These are phyloP conservation scores for Tetramorium alpestre DNA, from an alignment of 1,140 invertebrate species.

Conservation along the genomic window DNA sequence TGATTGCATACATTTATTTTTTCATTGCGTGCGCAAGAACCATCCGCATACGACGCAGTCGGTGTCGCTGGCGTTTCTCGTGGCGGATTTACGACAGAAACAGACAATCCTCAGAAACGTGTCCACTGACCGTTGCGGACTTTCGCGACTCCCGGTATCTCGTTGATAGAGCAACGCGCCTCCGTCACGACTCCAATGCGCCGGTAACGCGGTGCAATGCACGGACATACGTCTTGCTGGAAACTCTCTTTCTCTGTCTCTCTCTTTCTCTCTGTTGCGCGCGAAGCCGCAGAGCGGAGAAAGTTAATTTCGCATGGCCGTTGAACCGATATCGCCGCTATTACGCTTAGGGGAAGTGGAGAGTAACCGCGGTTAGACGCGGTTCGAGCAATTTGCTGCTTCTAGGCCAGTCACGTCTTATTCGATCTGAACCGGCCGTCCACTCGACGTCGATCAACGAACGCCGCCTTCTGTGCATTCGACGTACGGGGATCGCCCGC, in stretches of 20 bases:
- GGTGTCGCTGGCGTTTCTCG: background rate
- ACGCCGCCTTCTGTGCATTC: background rate
- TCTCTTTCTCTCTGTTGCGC: background rate
- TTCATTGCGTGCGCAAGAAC: background rate
- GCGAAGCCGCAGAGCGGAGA: slow-evolving; percentile 72
- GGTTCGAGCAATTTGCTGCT: slow-evolving; percentile 58
- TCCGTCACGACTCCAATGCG: slow-evolving; percentile 36
- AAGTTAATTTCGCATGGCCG: slow-evolving; percentile 84
- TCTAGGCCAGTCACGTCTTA: slow-evolving; percentile 34
- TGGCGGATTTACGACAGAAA: background rate
- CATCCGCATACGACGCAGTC: background rate
- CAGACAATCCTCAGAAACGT: slow-evolving; percentile 17
- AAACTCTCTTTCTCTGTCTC: slow-evolving; percentile 53
- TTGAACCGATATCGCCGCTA: slow-evolving; percentile 81
- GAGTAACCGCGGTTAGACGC: slow-evolving; percentile 60
- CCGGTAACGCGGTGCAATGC: slow-evolving; percentile 28
- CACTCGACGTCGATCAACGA: slow-evolving; percentile 27
- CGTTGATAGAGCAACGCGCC: slow-evolving; percentile 48
- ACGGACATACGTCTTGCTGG: slow-evolving; percentile 32
- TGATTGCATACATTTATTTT: background rate
- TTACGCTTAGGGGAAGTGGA: slow-evolving; percentile 74
- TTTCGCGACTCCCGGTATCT: slow-evolving; percentile 22
- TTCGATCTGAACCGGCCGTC: slow-evolving; percentile 11
- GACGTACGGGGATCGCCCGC: background rate
- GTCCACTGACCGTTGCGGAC: slow-evolving; percentile 14